phyloP scores from a whole-genome alignment of 2,888 invertebrate species.

The Sceliomorpha sp. region DNA sequence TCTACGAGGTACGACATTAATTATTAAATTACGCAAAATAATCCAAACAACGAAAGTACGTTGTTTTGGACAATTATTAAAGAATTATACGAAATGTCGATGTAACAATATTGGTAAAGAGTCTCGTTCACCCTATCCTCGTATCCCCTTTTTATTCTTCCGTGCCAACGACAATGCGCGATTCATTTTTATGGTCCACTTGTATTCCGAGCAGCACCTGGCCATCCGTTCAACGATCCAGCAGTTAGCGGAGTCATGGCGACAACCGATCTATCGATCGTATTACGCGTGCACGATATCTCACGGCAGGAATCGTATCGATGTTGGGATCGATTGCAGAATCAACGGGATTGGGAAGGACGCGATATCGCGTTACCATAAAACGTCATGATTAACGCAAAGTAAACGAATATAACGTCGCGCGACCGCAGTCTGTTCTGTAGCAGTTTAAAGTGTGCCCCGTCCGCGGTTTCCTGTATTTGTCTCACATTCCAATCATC shows the following conservation, averaged over 20 bases:
- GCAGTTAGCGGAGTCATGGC: conserved; percentile 45
- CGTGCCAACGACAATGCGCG: background rate
- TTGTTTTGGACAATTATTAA: no score
- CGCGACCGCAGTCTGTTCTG: conserved; percentile 75
- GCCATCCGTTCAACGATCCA: conserved; percentile 33
- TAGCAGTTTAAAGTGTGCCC: conserved; percentile 73
- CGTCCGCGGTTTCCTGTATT: conserved; percentile 64
- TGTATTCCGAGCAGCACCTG: conserved; percentile 44
- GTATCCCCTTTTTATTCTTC: no score
- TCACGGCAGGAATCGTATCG: conserved; percentile 64
- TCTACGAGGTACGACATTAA: no score
- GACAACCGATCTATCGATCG: conserved; percentile 59
- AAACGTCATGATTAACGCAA: conserved; percentile 80
- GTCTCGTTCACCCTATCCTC: no score
- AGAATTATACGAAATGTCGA: no score
- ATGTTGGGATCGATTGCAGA: conserved; percentile 77
- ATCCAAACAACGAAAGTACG: no score
- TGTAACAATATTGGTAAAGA: no score
- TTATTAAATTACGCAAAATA: no score
- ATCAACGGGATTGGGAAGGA: conserved; percentile 60
- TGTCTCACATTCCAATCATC: conserved; percentile 56
- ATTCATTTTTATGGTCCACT: conserved; percentile 47
- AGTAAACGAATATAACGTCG: conserved; percentile 79
- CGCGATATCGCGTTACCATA: conserved; percentile 76
- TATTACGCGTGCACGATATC: conserved; percentile 56